Base-by-base conservation (phyloP, 2,888 invertebrate species). In the Molanna angustata region DNA sequence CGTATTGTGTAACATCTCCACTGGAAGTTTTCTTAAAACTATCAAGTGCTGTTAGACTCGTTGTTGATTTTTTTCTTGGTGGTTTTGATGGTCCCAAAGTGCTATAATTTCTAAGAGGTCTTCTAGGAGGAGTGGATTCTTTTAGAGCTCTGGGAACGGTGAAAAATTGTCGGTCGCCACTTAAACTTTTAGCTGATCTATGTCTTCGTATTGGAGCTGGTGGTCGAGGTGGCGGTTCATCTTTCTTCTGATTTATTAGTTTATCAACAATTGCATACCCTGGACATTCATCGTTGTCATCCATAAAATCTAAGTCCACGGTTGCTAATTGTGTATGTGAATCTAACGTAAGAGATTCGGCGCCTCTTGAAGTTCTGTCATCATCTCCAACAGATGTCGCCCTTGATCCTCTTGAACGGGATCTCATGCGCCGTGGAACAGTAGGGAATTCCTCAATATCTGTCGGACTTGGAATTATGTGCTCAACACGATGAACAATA, bases 181-280 rank as follows among this genome's bases (percentile, higher is more conserved):
- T 58, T 52, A 80, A 77, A 48, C 79, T 80, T 59, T 74, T 74
- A 9, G 78, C 75, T 53, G 79, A 77, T 61, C 80, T 74, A 47
- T 75, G 71, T 17, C 77, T 74, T 63, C 84, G 79, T 21, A 78
- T 76, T 0, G 86, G 84, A 0, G 80, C 79, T 6, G 80, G 78
- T 1, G 83, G 80, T 37, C 82, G 76, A 17, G 83, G 84, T 20
- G 84, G 72, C 39, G 68, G 67, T 31, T 68, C 66, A 11, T n/a
- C 43, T 49, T 65, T 62, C 37, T 52, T 53, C 6, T 40, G 49
- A 51, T 68, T 69, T 17, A 72, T 71, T 1, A 80, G 78, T 69
- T 90, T 90, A 52, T 88, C 88, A 39, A 91, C 85, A 20, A 85
- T 80, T 9, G 90, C 88, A 62, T 91, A 91, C 4, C 90, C 90